Evolutionary conservation across 1,140 invertebrate species (phyloP), one percentile per base, ranked within the genome.

Genomic region (Dreissena rostriformis): DNA sequence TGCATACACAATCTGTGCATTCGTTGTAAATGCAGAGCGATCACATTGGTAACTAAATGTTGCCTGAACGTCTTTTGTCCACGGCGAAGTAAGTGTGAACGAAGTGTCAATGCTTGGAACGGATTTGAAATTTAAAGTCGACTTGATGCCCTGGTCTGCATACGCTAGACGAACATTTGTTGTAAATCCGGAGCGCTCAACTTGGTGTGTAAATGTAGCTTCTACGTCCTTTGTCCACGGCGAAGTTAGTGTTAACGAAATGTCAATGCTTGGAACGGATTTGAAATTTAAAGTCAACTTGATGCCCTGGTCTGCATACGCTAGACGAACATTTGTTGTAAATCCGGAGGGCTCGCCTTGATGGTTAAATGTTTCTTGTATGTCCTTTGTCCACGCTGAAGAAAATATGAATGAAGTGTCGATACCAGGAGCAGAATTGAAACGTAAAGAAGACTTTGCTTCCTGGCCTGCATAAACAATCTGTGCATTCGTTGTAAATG

Each of bases 21-120:
- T 29, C n/a, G 74, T 65, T 17, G 29, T 65, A 22, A 77, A 65
- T 14, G n/a, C n/a, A n/a, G n/a, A n/a, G n/a, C n/a, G n/a, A n/a
- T n/a, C n/a, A n/a, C n/a, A n/a, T n/a, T n/a, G n/a, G n/a, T n/a
- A n/a, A n/a, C n/a, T n/a, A n/a, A n/a, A n/a, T n/a, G n/a, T n/a
- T n/a, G n/a, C n/a, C 39, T n/a, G 8, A 65, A n/a, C 22, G 28
- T n/a, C 5, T 52, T 65, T 5, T 51, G 29, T 12, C 66, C 29
- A 77, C 66, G 63, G n/a, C 66, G 57, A 17, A 77, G 12, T 28
- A 29, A 65, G 2, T 65, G 26, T 77, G 63, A 55, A 19, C 26
- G 22, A 28, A 29, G 51, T 77, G 63, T 51, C n/a, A 39, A 77
- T 29, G 57, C 74, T 17, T 29, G 8, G 66, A 52, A n/a, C 22